A percentile compares a stretch with the other conserved stretches of the same genome.
Conservation (phyloP, 2,888 invertebrate genomes). For the Geophilus truncorum region DNA sequence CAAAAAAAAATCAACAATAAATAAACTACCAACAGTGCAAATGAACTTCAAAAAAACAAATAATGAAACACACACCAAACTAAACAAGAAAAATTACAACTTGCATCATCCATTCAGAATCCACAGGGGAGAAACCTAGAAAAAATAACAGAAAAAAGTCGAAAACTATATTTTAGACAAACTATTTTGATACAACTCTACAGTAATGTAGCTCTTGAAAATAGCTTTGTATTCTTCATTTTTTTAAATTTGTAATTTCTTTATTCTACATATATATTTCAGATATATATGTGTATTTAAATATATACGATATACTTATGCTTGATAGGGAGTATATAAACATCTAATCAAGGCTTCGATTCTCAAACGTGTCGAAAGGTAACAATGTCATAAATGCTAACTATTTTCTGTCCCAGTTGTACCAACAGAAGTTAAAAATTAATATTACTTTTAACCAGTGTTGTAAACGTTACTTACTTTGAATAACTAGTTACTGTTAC, state of each 20-base stretch:
- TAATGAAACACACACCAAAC: not conserved
- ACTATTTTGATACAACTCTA: not conserved
- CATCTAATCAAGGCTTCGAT: not conserved
- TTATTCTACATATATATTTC: not conserved
- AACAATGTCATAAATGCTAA: too few species aligned
- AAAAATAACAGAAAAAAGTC: not conserved
- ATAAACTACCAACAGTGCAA: not conserved
- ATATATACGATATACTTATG: constrained; percentile 10
- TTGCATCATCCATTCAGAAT: not conserved
- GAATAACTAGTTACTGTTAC: too few species aligned
- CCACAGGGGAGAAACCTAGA: not conserved
- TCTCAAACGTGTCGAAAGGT: too few species aligned
- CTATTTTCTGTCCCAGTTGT: too few species aligned
- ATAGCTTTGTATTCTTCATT: constrained; percentile 11
- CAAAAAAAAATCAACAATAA: not conserved
- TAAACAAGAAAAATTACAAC: not conserved
- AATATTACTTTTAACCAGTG: too few species aligned
- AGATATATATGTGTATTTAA: constrained; percentile 4
- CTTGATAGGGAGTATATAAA: constrained; percentile 1
- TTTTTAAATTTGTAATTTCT: not conserved
- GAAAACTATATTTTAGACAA: not conserved
- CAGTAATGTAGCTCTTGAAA: not conserved
- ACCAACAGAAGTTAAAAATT: too few species aligned
- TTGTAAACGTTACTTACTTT: too few species aligned
- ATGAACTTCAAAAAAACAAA: not conserved